phyloP scores from a whole-genome alignment of 2,888 invertebrate species.

The Octonoba sinensis region DNA sequence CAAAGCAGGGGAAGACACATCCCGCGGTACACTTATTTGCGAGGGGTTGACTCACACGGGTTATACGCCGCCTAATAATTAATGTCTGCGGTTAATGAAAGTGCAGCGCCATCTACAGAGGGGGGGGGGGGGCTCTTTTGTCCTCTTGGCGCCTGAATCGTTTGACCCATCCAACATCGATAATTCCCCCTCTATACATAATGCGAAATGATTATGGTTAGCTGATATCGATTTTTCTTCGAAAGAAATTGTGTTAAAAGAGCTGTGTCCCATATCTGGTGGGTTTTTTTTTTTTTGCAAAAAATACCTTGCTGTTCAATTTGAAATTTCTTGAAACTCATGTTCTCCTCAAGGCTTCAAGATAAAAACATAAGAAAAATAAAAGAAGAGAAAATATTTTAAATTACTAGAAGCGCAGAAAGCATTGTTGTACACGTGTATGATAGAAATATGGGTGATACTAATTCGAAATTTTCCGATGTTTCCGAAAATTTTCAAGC shows the following conservation, averaged over 20 bases:
- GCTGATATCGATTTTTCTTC: neutral
- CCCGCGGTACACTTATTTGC: too few relatives aligned
- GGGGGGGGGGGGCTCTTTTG: slow-evolving; percentile 2
- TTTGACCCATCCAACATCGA: too few relatives aligned
- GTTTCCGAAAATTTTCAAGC: too few relatives aligned
- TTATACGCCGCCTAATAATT: slow-evolving; percentile 34
- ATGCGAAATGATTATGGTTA: neutral
- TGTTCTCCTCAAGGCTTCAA: too few relatives aligned
- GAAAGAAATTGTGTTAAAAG: neutral
- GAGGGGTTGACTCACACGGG: slow-evolving; percentile 19
- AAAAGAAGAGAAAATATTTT: too few relatives aligned
- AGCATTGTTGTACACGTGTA: too few relatives aligned
- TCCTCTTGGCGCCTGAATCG: slow-evolving; percentile 3
- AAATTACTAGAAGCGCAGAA: too few relatives aligned
- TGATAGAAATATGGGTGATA: too few relatives aligned
- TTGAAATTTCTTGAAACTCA: neutral
- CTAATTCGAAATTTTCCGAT: too few relatives aligned
- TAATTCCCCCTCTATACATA: neutral
- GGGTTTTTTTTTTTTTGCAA: neutral
- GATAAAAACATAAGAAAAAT: too few relatives aligned
- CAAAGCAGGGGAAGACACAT: too few relatives aligned
- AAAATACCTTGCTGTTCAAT: neutral
- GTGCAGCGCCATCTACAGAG: slow-evolving; percentile 14
- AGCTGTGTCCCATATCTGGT: neutral
- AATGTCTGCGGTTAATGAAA: slow-evolving; percentile 52